A percentile compares a stretch with the other conserved stretches of the same genome.
Evolutionary conservation across 2,797 vertebrate genomes (phyloP).

Genomic region (Sebastes itinus): DNA sequence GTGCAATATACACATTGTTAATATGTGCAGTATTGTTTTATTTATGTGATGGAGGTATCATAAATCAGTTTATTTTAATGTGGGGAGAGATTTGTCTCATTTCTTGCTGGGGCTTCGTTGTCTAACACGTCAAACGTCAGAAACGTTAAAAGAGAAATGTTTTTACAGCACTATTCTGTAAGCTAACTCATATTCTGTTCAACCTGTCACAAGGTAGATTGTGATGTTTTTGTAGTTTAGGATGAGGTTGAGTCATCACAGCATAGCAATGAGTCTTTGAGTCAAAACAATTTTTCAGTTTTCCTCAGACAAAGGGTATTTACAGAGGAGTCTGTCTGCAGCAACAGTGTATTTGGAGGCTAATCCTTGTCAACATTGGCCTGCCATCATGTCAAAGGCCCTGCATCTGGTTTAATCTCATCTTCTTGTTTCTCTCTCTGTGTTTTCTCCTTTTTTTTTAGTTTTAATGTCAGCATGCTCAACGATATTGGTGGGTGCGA

Average conservation of each 20-base stretch:
- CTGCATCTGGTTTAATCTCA: not conserved
- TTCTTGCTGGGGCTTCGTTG: not conserved
- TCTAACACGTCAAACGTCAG: not conserved
- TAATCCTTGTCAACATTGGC: constrained; percentile 26
- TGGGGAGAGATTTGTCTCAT: not conserved
- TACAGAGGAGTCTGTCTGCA: constrained; percentile 7
- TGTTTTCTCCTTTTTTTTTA: not conserved
- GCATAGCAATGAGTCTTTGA: not conserved
- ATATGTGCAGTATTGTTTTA: not conserved
- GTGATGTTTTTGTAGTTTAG: not conserved
- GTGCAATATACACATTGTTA: not conserved
- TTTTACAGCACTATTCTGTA: not conserved
- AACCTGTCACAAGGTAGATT: not conserved
- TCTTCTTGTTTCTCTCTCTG: not conserved
- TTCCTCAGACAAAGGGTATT: constrained; percentile 9
- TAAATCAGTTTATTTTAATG: not conserved
- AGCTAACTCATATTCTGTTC: not conserved
- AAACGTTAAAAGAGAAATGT: not conserved
- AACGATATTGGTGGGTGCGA: not conserved
- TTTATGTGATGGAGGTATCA: not conserved
- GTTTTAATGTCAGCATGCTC: not conserved
- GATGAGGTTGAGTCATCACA: not conserved
- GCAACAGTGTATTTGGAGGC: constrained; percentile 9
- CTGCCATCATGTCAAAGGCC: constrained; percentile 1
- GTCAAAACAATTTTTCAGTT: not conserved